Conservation (phyloP, 2,797 vertebrate genomes). For the Alexandromys oeconomus region DNA sequence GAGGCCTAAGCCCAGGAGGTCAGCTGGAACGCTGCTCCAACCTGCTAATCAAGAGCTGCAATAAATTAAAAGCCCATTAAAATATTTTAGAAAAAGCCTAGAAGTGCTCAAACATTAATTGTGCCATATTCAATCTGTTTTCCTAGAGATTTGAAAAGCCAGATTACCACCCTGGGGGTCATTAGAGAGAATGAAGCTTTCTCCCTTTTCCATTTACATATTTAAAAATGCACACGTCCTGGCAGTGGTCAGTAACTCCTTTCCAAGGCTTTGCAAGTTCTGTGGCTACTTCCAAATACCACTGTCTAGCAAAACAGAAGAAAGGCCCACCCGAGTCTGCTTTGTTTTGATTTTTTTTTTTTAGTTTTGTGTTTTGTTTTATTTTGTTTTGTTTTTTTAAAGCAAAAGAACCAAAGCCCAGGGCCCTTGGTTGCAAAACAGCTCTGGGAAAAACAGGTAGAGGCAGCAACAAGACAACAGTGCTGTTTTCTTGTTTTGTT, state of each 20-base stretch:
- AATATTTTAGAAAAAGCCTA: constrained; percentile 88
- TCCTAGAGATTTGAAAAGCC: constrained; percentile 85
- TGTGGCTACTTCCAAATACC: constrained; percentile 79
- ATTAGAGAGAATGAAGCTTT: constrained; percentile 83
- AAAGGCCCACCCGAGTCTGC: background rate
- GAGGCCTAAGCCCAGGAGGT: background rate
- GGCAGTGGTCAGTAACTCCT: constrained; percentile 73
- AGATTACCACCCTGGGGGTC: constrained; percentile 87
- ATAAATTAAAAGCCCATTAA: constrained; percentile 88
- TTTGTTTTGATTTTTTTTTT: background rate
- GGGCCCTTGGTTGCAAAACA: constrained; percentile 80
- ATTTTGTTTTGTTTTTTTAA: constrained; percentile 14
- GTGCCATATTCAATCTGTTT: constrained; percentile 88
- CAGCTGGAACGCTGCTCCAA: constrained; percentile 63
- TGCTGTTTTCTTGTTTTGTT: constrained; percentile 81
- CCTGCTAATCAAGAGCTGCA: constrained; percentile 81
- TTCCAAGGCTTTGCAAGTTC: constrained; percentile 78
- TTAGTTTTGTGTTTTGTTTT: background rate
- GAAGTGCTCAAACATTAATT: constrained; percentile 87
- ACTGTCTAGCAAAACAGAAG: constrained; percentile 70
- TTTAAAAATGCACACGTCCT: constrained; percentile 84
- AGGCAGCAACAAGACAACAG: constrained; percentile 77
- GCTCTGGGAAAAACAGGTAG: constrained; percentile 81
- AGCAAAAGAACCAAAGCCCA: constrained; percentile 60
- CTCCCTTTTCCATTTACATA: constrained; percentile 86